phyloP scores from a whole-genome alignment of 1,140 invertebrate genomes.

The Drusus annulatus region DNA sequence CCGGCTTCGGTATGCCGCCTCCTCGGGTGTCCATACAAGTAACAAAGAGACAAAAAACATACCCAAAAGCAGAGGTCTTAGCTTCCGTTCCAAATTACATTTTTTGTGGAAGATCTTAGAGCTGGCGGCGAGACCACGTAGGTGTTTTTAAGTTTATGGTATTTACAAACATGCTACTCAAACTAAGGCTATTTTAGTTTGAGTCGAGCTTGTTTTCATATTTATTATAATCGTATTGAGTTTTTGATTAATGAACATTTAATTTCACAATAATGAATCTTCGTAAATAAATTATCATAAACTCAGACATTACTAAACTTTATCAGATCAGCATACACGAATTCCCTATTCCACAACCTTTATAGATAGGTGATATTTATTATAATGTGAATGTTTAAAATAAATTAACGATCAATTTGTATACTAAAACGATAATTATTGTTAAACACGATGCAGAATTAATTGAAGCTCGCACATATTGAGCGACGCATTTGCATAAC shows the following conservation, averaged over 20 bases:
- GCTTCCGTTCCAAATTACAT: constrained; percentile 22
- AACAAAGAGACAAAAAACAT: not conserved
- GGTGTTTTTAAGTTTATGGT: not conserved
- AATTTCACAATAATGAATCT: too few relatives aligned
- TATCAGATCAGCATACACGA: too few relatives aligned
- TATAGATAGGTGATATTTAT: not conserved
- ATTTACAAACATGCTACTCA: not conserved
- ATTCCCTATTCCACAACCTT: too few relatives aligned
- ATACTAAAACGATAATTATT: constrained; percentile 7
- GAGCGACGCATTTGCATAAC: not conserved
- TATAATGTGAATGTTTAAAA: constrained; percentile 20
- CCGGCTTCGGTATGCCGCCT: not conserved
- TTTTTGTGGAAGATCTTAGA: not conserved
- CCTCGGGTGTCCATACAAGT: not conserved
- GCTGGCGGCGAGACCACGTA: not conserved
- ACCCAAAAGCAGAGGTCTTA: constrained; percentile 7
- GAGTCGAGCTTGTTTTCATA: too few relatives aligned
- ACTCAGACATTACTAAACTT: too few relatives aligned
- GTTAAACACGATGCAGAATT: constrained; percentile 28
- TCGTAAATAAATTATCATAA: too few relatives aligned
- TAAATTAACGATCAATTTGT: constrained; percentile 38
- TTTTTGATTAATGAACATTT: too few relatives aligned
- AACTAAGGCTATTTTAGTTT: too few relatives aligned
- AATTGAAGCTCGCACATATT: constrained; percentile 26
- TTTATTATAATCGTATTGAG: too few relatives aligned